A percentile compares a stretch with the other conserved stretches of the same genome.
These are phyloP conservation scores for Apteryx owenii DNA, from an alignment of 2,113 vertebrate genomes.

Conservation along the genomic window DNA sequence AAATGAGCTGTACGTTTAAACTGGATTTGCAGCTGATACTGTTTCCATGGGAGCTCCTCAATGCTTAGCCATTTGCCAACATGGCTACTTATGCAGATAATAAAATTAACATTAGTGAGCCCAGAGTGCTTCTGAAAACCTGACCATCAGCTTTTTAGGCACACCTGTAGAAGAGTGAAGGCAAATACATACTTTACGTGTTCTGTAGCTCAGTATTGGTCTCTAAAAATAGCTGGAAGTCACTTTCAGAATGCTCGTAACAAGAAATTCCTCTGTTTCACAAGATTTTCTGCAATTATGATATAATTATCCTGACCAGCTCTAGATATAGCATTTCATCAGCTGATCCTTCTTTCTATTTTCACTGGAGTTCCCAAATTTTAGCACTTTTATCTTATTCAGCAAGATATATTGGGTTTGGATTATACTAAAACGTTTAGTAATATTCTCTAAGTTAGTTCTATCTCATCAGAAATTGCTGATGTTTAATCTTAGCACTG, in stretches of 20 bases:
- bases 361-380: background rate
- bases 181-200: background rate
- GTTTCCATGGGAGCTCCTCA: conserved; percentile 53
- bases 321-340: background rate
- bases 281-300: background rate
- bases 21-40: conserved; percentile 1
- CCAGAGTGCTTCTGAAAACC: background rate
- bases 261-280: background rate
- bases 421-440: background rate
- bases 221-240: background rate
- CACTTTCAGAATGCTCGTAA: background rate
- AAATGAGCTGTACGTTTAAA: background rate
- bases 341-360: background rate
- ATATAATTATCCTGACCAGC: background rate
- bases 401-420: background rate
- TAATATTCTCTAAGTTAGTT: background rate
- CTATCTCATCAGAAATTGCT: background rate
- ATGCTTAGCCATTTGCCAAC: conserved; percentile 43
- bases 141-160: background rate
- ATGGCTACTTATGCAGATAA: conserved; percentile 46
- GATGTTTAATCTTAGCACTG: background rate
- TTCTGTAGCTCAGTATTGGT: background rate
- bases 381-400: conserved; percentile 1
- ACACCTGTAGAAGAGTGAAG: background rate
- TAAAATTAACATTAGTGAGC: conserved; percentile 41